Percentiles rank a stretch among this genome's conserved stretches.
Conservation (phyloP, 2,888 invertebrate genomes). For the Oligia latruncula region DNA sequence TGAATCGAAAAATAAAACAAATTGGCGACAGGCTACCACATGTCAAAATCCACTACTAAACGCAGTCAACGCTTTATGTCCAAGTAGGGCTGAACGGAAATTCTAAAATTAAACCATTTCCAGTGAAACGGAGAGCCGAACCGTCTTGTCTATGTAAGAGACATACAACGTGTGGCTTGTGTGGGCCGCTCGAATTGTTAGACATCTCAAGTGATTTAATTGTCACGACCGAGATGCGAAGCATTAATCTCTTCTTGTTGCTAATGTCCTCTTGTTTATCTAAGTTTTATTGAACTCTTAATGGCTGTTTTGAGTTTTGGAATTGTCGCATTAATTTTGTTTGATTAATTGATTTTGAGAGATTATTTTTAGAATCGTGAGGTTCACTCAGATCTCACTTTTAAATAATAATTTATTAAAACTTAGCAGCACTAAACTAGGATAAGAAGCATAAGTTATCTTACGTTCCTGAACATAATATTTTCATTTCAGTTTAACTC, state of each 20-base stretch:
- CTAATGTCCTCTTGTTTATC: slow-evolving; percentile 68
- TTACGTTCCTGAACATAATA: background rate
- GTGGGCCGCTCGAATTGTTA: slow-evolving; percentile 81
- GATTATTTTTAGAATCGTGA: background rate
- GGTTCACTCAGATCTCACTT: background rate
- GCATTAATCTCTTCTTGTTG: slow-evolving; percentile 76
- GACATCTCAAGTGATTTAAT: slow-evolving; percentile 86
- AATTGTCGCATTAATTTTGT: slow-evolving; percentile 24
- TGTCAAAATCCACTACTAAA: slow-evolving; percentile 79
- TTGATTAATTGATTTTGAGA: slow-evolving; percentile 34
- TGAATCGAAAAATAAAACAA: slow-evolving; percentile 63
- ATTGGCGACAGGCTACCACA: slow-evolving; percentile 71
- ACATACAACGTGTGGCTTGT: slow-evolving; percentile 77
- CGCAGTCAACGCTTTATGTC: slow-evolving; percentile 85
- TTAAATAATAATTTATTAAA: background rate
- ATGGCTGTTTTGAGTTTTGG: slow-evolving; percentile 41
- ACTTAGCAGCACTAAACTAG: background rate
- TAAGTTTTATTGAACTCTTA: slow-evolving; percentile 62
- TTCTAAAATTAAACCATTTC: slow-evolving; percentile 89
- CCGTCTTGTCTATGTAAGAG: slow-evolving; percentile 84
- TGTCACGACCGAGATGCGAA: slow-evolving; percentile 78
- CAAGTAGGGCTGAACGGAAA: slow-evolving; percentile 87
- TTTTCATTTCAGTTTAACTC: background rate
- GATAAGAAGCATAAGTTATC: background rate
- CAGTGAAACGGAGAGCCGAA: slow-evolving; percentile 84